Conservation (phyloP, 1,140 invertebrate genomes). For the Drosophila rhopaloa region DNA sequence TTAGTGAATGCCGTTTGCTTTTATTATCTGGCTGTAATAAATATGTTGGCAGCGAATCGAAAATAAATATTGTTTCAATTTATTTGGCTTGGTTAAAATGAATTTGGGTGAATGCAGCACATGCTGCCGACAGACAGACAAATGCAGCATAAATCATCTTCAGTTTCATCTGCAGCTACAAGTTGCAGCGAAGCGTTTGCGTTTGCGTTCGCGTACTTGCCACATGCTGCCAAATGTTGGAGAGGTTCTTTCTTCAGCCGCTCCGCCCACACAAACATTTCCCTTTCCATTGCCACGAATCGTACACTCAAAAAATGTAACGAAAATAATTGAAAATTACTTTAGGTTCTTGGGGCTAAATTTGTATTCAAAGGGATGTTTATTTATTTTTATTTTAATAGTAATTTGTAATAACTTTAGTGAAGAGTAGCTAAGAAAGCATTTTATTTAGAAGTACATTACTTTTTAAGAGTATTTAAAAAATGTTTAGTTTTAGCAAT, state of each 20-base stretch:
- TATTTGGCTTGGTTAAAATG: constrained; percentile 58
- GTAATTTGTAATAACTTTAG: too few relatives aligned
- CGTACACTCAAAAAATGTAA: background rate
- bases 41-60: constrained; percentile 67
- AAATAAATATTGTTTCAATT: constrained; percentile 75
- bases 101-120: constrained; percentile 27
- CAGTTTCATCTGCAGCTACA: constrained; percentile 66
- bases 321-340: too few relatives aligned
- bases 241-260: constrained; percentile 38
- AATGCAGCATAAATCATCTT: constrained; percentile 55
- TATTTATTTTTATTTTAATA: too few relatives aligned
- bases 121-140: constrained; percentile 63
- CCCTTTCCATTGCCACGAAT: constrained; percentile 5
- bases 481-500: too few relatives aligned
- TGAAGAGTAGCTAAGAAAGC: too few relatives aligned
- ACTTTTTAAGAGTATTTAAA: too few relatives aligned
- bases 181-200: constrained; percentile 66
- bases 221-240: constrained; percentile 77
- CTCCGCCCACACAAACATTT: constrained; percentile 29
- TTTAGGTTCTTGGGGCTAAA: too few relatives aligned
- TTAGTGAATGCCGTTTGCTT: constrained; percentile 13
- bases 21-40: constrained; percentile 58
- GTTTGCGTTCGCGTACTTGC: constrained; percentile 67
- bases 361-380: too few relatives aligned
- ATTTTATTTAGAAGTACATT: too few relatives aligned